Evolutionary conservation across 2,797 vertebrate genomes (phyloP).

Genomic region (Atherinosoma microstoma): DNA sequence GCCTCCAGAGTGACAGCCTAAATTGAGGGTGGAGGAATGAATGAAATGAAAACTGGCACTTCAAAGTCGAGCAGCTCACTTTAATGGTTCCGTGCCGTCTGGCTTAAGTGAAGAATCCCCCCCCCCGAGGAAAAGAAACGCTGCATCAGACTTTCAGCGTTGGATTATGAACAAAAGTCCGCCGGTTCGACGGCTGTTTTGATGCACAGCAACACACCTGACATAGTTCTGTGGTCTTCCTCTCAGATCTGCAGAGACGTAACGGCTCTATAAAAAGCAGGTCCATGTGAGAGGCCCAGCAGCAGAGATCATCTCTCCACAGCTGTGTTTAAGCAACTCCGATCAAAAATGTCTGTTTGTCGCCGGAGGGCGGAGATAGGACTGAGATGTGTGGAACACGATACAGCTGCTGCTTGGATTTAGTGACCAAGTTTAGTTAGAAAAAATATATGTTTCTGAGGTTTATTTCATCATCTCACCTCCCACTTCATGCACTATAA

Average conservation of each 20-base stretch:
- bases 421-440: constrained; percentile 5
- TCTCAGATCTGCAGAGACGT: constrained; percentile 5
- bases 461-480: neutral
- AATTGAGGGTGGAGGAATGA: constrained; percentile 41
- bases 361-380: constrained; percentile 13
- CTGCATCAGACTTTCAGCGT: neutral
- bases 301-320: constrained; percentile 29
- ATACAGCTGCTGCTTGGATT: neutral
- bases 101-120: constrained; percentile 17
- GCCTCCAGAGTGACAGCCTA: constrained; percentile 30
- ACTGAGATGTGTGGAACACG: constrained; percentile 10
- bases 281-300: constrained; percentile 32
- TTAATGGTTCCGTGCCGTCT: constrained; percentile 7
- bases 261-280: constrained; percentile 46
- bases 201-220: constrained; percentile 17
- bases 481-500: constrained; percentile 13
- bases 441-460: neutral
- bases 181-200: constrained; percentile 16
- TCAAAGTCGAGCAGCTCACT: constrained; percentile 41
- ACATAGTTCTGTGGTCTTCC: constrained; percentile 6
- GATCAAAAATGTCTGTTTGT: constrained; percentile 49
- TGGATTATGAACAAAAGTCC: constrained; percentile 9
- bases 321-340: constrained; percentile 64
- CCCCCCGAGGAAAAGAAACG: neutral
- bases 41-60: constrained; percentile 49